Base-by-base conservation (phyloP, 2,888 invertebrate species). In the Schizaphis graminum region DNA sequence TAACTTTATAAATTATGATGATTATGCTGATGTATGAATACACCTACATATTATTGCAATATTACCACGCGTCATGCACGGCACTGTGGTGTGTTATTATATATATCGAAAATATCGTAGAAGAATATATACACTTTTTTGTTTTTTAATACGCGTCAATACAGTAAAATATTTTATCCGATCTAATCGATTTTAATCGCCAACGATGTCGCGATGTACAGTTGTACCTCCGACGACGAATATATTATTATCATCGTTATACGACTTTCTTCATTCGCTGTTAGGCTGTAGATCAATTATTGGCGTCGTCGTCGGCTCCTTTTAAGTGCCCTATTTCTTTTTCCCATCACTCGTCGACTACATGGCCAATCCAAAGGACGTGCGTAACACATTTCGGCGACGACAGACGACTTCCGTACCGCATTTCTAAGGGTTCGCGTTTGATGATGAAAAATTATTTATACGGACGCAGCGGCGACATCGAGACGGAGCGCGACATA, bases 371-470 rank as follows among this genome's bases (percentile, higher is more conserved):
- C 35, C 53, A 88, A 53, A 88, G 10, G 24, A 35, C 24, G 88
- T 35, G 53, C n/a, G 35, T 35, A 44, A 85, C 85, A 85, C 44
- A 61, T 90, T 47, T 21, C 21, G 47, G 4, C 61, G 61, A 35
- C 10, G 35, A 35, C 61, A n/a, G 47, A 90, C 44, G 61, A 90
- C n/a, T 67, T 61, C 61, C 47, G 47, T n/a, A 90, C 1, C 47
- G 47, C 16, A 21, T 67, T 61, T 47, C 89, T 90, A 90, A 47
- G 61, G 89, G 47, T 90, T 90, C 47, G 89, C 47, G 61, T 61
- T 67, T 47, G n/a, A n/a, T 90, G 47, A 67, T 47, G 47, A 67
- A 47, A 67, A 90, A 67, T 47, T 61, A 90, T 90, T 13, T 90
- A 90, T n/a, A 61, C 44, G 21, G 10, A 61, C 61, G 47, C 16